Base-by-base conservation (phyloP, 2,888 invertebrate genomes). In the Plemyria rubiginata region DNA sequence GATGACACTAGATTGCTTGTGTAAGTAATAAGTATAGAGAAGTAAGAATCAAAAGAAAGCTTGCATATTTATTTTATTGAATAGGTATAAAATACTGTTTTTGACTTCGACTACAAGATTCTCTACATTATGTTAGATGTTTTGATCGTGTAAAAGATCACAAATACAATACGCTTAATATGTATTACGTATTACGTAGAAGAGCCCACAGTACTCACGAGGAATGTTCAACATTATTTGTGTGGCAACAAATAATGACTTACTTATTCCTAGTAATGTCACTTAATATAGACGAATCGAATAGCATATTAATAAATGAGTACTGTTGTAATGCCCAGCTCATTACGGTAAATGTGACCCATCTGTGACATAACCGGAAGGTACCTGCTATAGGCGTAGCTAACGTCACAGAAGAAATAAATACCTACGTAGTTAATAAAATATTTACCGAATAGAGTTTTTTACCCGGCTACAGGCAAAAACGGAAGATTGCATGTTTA, bases 311-410 rank as follows among this genome's bases (percentile, higher is more conserved):
- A 16, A 45, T 45, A 11, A 45, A 11, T 45, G 16, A 45, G 9
- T 16, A 16, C 51, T 51, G 38, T 38, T 38, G 55, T 55, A 55
- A 48, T 48, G 38, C 32, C 46, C 53, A 41, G 28, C 41, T 53
- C 41, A 53, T 53, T 53, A 52, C 1, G 51, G 38, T 16, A 38
- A 43, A 16, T 16, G 45, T 16, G 15, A 45, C 45, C 16, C 16
- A 45, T 45, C 45, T 16, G 9, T 45, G 16, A 4, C 6, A 16
- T 9, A 7, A 16, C 16, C 16, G 11, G 8, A 16, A 45, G 11
- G 16, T 45, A 45, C 16, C n/a, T n/a, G n/a, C n/a, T n/a, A n/a
- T 45, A 38, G 11, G 36, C 36, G 36, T 16, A 16, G 16, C 16
- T 45, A 45, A 11, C 36, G 11, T 11, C 11, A 38, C 36, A 38